phyloP scores from a whole-genome alignment of 2,797 vertebrate genomes.

The Picus viridis region DNA sequence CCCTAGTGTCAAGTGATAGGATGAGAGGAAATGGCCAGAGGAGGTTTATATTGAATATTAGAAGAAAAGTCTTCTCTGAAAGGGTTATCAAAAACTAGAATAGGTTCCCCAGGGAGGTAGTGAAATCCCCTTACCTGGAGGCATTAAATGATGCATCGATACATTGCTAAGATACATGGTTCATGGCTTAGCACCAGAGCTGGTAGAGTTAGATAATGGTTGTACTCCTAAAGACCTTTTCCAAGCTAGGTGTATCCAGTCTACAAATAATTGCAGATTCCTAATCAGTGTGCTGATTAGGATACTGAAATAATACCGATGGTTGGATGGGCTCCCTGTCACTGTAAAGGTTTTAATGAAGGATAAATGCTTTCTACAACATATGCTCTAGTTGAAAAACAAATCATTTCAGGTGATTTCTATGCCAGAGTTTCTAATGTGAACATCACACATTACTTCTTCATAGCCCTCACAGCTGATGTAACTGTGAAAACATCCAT shows the following conservation, averaged over 20 bases:
- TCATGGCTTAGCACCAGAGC: no score
- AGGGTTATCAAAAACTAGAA: no score
- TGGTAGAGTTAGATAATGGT: no score
- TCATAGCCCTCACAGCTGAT: neutral
- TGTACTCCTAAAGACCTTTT: no score
- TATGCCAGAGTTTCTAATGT: neutral
- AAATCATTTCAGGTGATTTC: neutral
- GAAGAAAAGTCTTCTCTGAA: no score
- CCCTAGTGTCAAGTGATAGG: no score
- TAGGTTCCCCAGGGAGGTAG: no score
- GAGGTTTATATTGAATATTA: no score
- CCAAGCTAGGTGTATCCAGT: neutral
- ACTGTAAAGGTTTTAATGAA: neutral
- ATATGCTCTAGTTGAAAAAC: neutral
- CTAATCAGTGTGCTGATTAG: neutral
- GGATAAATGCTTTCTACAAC: neutral
- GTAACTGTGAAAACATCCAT: neutral
- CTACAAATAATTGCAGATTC: neutral
- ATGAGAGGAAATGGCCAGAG: no score
- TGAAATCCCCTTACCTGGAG: no score
- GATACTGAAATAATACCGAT: neutral
- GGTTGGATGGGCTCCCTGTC: neutral
- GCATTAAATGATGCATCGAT: no score
- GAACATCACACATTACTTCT: neutral
- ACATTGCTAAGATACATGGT: no score